A percentile compares a stretch with the other conserved stretches of the same genome.
Evolutionary conservation across 2,888 invertebrate genomes (phyloP).

Genomic region (Nomada lathburiana): DNA sequence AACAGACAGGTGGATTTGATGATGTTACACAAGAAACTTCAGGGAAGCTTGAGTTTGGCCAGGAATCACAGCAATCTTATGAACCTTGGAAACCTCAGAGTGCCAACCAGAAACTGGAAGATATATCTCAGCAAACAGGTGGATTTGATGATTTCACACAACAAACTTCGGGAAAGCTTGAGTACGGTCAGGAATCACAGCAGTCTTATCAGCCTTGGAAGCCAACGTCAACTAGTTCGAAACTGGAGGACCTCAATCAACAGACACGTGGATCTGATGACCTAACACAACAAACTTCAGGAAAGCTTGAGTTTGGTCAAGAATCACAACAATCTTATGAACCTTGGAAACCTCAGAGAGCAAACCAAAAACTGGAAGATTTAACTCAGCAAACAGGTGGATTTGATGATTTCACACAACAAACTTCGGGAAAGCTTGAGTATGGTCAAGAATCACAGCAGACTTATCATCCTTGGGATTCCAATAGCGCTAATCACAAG

Average conservation of each 20-base stretch:
- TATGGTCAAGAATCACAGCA: slow-evolving; percentile 59
- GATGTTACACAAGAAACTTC: slow-evolving; percentile 19
- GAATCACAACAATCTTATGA: no score
- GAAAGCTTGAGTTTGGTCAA: no score
- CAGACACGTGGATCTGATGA: slow-evolving; percentile 53
- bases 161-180: slow-evolving; percentile 63
- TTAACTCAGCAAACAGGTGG: no score
- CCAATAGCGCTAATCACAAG: slow-evolving; percentile 35
- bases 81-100: slow-evolving; percentile 14
- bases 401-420: slow-evolving; percentile 35
- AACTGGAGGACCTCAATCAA: slow-evolving; percentile 46
- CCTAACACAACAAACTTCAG: no score
- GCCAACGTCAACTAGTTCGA: slow-evolving; percentile 19
- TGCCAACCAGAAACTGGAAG: slow-evolving; percentile 35
- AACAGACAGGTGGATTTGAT: slow-evolving; percentile 49
- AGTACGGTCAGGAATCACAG: slow-evolving; percentile 40
- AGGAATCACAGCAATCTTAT: slow-evolving; percentile 50
- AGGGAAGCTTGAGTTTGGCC: slow-evolving; percentile 35
- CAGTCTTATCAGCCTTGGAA: slow-evolving; percentile 14
- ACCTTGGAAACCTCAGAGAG: no score
- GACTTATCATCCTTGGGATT: slow-evolving; percentile 3
- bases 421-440: slow-evolving; percentile 1
- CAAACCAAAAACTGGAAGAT: no score
- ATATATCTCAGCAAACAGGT: slow-evolving; percentile 58
- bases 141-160: slow-evolving; percentile 62